A percentile compares a stretch with the other conserved stretches of the same genome.
Evolutionary conservation across 1,140 invertebrate species (phyloP).

Genomic region (Plodia interpunctella): DNA sequence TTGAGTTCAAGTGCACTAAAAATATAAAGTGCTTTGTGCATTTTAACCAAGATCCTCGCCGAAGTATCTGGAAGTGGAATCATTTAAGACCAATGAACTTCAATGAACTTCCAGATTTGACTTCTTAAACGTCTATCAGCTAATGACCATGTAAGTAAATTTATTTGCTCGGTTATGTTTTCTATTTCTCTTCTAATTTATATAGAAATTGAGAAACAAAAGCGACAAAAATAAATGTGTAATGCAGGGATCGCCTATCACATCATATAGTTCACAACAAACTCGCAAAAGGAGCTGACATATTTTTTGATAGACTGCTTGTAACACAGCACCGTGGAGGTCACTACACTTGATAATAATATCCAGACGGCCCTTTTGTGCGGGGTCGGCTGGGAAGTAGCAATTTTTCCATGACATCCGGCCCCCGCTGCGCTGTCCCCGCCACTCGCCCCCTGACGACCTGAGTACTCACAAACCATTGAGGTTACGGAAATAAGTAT

Average conservation of each 20-base stretch:
- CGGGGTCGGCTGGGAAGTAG: conserved; percentile 52
- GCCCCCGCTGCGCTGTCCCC: conserved; percentile 50
- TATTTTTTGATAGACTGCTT: conserved; percentile 38
- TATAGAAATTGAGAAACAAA: too few relatives aligned
- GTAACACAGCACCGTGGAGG: conserved; percentile 33
- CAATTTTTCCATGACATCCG: conserved; percentile 69
- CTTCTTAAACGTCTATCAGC: too few relatives aligned
- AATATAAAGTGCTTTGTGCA: too few relatives aligned
- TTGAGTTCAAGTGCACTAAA: too few relatives aligned
- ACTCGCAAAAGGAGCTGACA: conserved; percentile 28
- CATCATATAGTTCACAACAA: background rate
- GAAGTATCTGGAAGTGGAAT: too few relatives aligned
- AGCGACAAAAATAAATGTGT: background rate
- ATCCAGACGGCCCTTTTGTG: conserved; percentile 48
- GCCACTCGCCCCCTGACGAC: conserved; percentile 28
- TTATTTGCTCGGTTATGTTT: too few relatives aligned
- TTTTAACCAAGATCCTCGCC: too few relatives aligned
- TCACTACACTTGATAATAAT: conserved; percentile 53
- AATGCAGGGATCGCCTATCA: background rate
- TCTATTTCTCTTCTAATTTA: too few relatives aligned
- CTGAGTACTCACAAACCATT: background rate
- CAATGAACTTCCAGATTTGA: too few relatives aligned
- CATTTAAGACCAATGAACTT: too few relatives aligned
- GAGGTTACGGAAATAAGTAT: background rate
- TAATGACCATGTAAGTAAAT: too few relatives aligned